Evolutionary conservation across 2,113 vertebrate species (phyloP).

Genomic region (Albula glossodonta): DNA sequence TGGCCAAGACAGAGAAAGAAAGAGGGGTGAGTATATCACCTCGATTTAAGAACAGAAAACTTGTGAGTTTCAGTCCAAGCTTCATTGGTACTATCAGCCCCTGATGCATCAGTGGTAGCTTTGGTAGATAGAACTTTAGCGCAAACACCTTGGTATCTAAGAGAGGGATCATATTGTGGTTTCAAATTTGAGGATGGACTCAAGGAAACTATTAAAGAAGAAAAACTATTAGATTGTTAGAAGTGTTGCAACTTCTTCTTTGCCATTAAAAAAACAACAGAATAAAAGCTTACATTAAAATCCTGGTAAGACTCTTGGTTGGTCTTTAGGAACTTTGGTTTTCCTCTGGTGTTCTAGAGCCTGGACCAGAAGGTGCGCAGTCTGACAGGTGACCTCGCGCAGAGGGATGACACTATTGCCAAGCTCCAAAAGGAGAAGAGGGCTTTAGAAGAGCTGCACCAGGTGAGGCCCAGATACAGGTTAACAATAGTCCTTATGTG

Average conservation of each 20-base stretch:
- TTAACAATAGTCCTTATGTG: neutral
- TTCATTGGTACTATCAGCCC: neutral
- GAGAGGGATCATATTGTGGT: too few relatives aligned
- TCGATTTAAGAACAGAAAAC: conserved; percentile 6
- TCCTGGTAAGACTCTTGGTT: neutral
- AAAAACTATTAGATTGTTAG: too few relatives aligned
- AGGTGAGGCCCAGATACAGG: conserved; percentile 26
- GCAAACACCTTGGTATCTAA: too few relatives aligned
- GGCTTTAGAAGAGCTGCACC: conserved; percentile 80
- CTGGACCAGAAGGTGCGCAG: conserved; percentile 73
- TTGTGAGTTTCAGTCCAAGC: neutral
- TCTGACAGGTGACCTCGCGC: conserved; percentile 78
- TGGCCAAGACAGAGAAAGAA: conserved; percentile 86
- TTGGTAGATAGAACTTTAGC: too few relatives aligned
- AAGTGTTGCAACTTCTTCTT: too few relatives aligned
- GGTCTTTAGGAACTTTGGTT: neutral
- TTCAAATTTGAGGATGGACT: too few relatives aligned
- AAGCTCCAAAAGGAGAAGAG: conserved; percentile 83
- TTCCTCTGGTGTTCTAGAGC: conserved; percentile 29
- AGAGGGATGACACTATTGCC: conserved; percentile 73
- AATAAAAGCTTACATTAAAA: neutral
- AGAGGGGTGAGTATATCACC: conserved; percentile 80
- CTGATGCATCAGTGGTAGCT: neutral
- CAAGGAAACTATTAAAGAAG: too few relatives aligned
- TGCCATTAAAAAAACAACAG: neutral